Base-by-base conservation (phyloP, 2,888 invertebrate species). In the Athetis lepigone region DNA sequence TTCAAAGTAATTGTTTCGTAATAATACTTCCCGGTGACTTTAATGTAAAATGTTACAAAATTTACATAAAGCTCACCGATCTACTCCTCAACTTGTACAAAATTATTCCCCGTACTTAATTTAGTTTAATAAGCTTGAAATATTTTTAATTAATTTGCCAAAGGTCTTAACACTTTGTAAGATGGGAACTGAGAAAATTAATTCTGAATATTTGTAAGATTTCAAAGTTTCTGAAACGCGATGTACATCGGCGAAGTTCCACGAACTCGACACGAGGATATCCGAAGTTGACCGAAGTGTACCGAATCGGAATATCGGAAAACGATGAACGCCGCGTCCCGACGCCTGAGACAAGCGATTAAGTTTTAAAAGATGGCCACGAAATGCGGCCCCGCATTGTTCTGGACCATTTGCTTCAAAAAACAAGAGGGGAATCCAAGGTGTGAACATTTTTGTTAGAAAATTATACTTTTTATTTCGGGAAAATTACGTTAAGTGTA, bases 241-340 rank as follows among this genome's bases (percentile, higher is more conserved):
- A 33, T 64, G 56, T 70, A 62, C 56, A 57, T 59, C 39, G 36
- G 16, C 45, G 58, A 58, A 74, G 52, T 62, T 69, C 21, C 23
- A 42, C 39, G 60, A 68, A 63, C 40, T 25, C 46, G 45, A 60
- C 52, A 62, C 58, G 61, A 19, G 19, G 45, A 63, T 63, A 59
- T 11, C 39, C 65, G 73, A 75, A 70, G 49, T 62, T 55, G 16
- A 11, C 29, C 70, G 73, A 72, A 70, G 71, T 74, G 61, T 64
- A 58, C 62, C 75, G 76, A 77, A 80, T 75, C 50, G 72, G 72
- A 83, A 83, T 86, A 86, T 86, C 78, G 84, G 81, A 81, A 86
- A 86, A 85, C 86, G 80, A 85, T 85, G 81, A 83, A 80, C 63
- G 61, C 73, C 60, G 70, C 57, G 50, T 59, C 60, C 72, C 70